Base-by-base conservation (phyloP, 2,888 invertebrate species). In the Drosophila atripex region DNA sequence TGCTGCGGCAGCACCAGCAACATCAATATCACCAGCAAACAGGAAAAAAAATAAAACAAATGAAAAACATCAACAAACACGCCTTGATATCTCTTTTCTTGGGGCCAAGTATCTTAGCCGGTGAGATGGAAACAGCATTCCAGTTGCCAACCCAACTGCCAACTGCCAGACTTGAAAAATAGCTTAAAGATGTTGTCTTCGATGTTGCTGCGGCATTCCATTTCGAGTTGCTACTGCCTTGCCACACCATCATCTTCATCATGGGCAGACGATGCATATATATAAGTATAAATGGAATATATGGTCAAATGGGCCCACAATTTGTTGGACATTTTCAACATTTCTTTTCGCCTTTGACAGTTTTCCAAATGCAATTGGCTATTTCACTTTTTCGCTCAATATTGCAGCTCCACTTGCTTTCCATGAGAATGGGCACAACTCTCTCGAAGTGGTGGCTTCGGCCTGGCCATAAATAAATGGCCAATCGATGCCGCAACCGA, bases 401-500 rank as follows among this genome's bases (percentile, higher is more conserved):
- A 68, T 60, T 25, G 9, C 38, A 30, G 35, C 58, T 52, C 55
- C 61, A 69, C 50, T 60, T 55, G 63, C 77, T 57, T 56, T 30
- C 49, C 51, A 57, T 85, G 77, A 77, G 80, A 80, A 86, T 69
- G 63, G 69, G 76, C 77, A 52, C 71, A 60, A 61, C 64, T 64
- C 43, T 54, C 64, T 25, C 47, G 57, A 23, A 3, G 23, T 64
- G 64, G 21, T 64, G 68, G 16, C 63, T 50, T 57, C 53, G 69
- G 53, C 68, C 50, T 46, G 59, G 70, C 71, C 73, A 65, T 74
- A 82, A 72, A 75, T 60, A 79, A 80, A 80, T 86, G 69, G 76
- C 51, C 78, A 68, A 86, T 83, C 82, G 78, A 83, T 83, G 84
- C 82, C 73, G 82, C 86, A 86, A 83, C 84, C 65, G 53, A 77